Percentiles rank a stretch among this genome's conserved stretches.
These are phyloP conservation scores for Carlito syrichta DNA, from an alignment of 2,113 vertebrate species.

Conservation along the genomic window DNA sequence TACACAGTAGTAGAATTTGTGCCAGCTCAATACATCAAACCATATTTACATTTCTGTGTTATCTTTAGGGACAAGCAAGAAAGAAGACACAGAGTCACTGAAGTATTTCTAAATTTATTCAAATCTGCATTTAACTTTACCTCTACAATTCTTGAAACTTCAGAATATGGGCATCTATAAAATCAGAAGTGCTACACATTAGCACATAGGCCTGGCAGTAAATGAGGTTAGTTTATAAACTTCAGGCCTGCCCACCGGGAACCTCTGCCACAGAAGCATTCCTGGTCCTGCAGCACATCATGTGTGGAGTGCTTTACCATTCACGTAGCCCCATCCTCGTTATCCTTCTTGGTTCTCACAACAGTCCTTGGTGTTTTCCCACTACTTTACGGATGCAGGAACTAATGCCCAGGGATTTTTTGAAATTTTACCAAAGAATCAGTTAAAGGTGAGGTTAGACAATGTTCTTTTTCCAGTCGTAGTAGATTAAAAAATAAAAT, in stretches of 20 bases:
- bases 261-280: rapidly evolving
- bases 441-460: neutral
- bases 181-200: neutral
- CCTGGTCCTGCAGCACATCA: neutral
- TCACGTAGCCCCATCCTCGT: neutral
- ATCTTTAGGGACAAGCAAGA: constrained; percentile 52
- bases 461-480: neutral
- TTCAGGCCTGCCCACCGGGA: too few species aligned
- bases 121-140: neutral
- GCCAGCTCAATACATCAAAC: constrained; percentile 31
- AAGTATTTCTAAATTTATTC: constrained; percentile 15
- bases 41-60: constrained; percentile 60
- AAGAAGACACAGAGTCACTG: constrained; percentile 4
- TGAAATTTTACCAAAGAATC: neutral
- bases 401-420: neutral
- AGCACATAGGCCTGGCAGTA: neutral
- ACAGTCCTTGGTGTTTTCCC: neutral
- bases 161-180: neutral
- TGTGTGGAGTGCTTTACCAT: too few species aligned
- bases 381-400: neutral
- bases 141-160: neutral
- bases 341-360: neutral
- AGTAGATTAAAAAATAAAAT: neutral
- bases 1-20: constrained; percentile 23
- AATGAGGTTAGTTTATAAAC: neutral